These are phyloP conservation scores for Palythoa grandis DNA, from an alignment of 92 coral and sea anemone species.

Conservation along the genomic window DNA sequence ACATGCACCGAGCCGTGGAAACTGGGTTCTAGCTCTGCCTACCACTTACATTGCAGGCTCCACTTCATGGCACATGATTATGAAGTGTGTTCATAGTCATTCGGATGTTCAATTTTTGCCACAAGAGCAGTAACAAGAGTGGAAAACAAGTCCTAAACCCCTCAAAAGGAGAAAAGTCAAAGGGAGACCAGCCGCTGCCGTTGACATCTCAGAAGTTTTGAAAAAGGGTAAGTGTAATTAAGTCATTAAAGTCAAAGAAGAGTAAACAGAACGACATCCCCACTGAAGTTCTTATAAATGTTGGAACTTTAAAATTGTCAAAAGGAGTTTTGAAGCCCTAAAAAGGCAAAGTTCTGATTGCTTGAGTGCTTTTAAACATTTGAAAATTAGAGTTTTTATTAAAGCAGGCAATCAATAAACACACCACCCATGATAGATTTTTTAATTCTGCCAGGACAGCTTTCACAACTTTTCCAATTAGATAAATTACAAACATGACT, in stretches of 20 bases:
- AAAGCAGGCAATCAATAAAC: not conserved
- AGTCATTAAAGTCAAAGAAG: constrained; percentile 18
- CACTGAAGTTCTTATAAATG: constrained; percentile 28
- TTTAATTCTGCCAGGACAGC: constrained; percentile 48
- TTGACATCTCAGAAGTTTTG: not conserved
- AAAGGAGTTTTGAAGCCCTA: constrained; percentile 37
- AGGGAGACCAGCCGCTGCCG: not conserved
- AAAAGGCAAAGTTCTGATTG: constrained; percentile 34
- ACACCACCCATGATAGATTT: constrained; percentile 1
- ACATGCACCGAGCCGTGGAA: no score
- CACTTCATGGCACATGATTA: not conserved
- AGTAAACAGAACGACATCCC: not conserved
- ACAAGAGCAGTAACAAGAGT: constrained; percentile 18
- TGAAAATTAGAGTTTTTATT: constrained; percentile 21
- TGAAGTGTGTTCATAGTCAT: not conserved
- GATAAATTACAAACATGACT: constrained; percentile 47
- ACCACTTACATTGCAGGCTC: not conserved
- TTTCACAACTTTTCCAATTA: constrained; percentile 45
- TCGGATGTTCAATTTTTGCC: constrained; percentile 13
- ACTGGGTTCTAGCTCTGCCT: not conserved
- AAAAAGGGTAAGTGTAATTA: not conserved
- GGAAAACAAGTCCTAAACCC: not conserved
- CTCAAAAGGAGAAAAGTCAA: not conserved
- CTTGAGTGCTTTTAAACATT: constrained; percentile 1
- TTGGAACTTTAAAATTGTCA: constrained; percentile 23